Evolutionary conservation across 2,797 vertebrate genomes (phyloP).

Genomic region (Peromyscus attwateri): DNA sequence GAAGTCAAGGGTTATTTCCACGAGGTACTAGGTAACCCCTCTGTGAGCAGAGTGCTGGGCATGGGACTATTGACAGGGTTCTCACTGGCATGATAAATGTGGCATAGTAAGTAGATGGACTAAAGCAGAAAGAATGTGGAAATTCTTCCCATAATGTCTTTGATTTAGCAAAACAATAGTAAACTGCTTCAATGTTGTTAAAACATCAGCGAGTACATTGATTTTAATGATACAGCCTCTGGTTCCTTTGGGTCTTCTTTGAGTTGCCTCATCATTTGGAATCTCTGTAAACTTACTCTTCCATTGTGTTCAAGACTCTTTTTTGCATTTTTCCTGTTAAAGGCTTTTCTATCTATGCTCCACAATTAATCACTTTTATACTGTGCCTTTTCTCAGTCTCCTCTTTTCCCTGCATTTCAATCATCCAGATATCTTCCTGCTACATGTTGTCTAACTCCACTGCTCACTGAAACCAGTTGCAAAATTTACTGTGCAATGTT

Average conservation of each 20-base stretch:
- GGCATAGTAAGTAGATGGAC: too few relatives aligned
- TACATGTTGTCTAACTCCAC: background rate
- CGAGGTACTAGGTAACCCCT: rapidly evolving
- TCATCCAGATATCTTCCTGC: background rate
- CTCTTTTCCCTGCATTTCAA: rapidly evolving
- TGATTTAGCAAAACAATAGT: background rate
- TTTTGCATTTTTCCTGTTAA: background rate
- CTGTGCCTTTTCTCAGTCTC: background rate
- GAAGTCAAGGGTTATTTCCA: background rate
- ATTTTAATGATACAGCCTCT: background rate
- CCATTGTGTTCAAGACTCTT: background rate
- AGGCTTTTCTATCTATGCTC: background rate
- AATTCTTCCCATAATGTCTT: background rate
- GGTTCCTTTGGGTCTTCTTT: background rate
- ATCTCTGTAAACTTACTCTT: background rate
- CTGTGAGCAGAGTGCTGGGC: background rate
- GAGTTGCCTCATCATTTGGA: background rate
- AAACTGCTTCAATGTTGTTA: background rate
- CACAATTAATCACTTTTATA: background rate
- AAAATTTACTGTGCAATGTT: background rate
- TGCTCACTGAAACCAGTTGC: background rate
- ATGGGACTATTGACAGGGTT: background rate
- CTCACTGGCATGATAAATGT: background rate
- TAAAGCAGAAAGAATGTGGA: background rate
- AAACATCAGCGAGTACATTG: background rate